Evolutionary conservation across 2,888 invertebrate genomes (phyloP), one percentile per base, ranked within the genome.

Genomic region (Agrilus mali): DNA sequence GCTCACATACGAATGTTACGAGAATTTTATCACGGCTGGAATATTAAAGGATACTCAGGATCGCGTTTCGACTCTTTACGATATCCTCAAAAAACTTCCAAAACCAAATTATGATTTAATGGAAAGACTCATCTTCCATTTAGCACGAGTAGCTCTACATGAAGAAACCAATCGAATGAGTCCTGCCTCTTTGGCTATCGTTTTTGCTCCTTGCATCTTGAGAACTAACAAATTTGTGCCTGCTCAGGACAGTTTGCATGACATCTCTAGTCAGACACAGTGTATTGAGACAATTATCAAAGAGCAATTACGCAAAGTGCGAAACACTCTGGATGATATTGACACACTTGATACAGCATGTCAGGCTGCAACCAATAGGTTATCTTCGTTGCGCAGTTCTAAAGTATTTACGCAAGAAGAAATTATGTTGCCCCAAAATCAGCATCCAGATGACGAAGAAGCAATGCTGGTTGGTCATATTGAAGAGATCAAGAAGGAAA

Each of bases 171-270:
- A 94, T 68, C 73, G 89, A 53, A 95, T 95, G 95, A 87, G 87
- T 43, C 79, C 92, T 1, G 86, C 86, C 60, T 87, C 89, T 41
- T 68, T 95, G 52, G 90, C 94, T 41, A 92, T 94, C 54, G 90
- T 95, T 50, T 95, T 94, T 69, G 93, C 93, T 36, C 94, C 95
- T 38, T 94, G 94, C 67, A 86, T 95, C 47, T 72, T 95, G 51
- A 76, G 93, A 56, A 88, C 92, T 50, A 87, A 86, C 67, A 83
- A 88, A 64, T 70, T 80, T 49, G 78, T 90, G 53, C 89, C 89
- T 37, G 94, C 93, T 41, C 93, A 94, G 68, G 90, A 89, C 65
- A 87, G 90, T 59, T 73, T 95, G 51, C 82, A 83, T 58, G 92
- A 94, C 67, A 90, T 94, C 58, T 80, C 86, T 55, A 78, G 86